Evolutionary conservation across 2,797 vertebrate species (phyloP).

Genomic region (Rhodeus uyekii): DNA sequence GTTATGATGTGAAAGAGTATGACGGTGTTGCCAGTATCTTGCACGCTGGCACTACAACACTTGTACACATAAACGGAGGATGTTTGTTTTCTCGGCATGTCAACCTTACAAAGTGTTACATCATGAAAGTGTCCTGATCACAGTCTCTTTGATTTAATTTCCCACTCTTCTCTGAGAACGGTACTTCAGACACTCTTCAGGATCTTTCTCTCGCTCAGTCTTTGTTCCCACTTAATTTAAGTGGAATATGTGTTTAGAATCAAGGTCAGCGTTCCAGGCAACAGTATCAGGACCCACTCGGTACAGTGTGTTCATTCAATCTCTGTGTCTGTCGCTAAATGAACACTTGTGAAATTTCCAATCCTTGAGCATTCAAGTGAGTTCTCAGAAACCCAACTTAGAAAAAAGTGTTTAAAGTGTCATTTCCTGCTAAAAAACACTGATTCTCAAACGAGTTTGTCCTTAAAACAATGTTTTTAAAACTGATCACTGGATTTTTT

Average conservation of each 20-base stretch:
- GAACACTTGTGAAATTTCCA: neutral
- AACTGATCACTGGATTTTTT: neutral
- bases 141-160: slow-evolving; percentile 50
- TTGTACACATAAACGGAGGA: slow-evolving; percentile 29
- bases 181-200: slow-evolving; percentile 20
- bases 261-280: slow-evolving; percentile 4
- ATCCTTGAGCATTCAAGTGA: neutral
- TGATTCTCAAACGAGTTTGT: neutral
- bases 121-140: slow-evolving; percentile 54
- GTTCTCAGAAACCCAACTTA: neutral
- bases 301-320: slow-evolving; percentile 14
- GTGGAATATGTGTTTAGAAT: slow-evolving; percentile 25
- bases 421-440: neutral
- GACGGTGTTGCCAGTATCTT: neutral
- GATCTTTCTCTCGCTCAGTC: slow-evolving; percentile 13
- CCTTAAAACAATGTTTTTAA: neutral
- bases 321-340: slow-evolving; percentile 12
- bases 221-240: slow-evolving; percentile 43
- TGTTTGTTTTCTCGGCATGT: slow-evolving; percentile 41
- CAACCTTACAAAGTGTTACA: slow-evolving; percentile 55
- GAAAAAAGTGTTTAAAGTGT: slow-evolving; percentile 1
- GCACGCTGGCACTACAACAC: slow-evolving; percentile 1
- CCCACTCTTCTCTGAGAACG: slow-evolving; percentile 48
- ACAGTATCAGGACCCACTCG: slow-evolving; percentile 20
- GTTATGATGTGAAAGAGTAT: neutral